Evolutionary conservation across 2,113 vertebrate species (phyloP).

Genomic region (Mobula hypostoma): DNA sequence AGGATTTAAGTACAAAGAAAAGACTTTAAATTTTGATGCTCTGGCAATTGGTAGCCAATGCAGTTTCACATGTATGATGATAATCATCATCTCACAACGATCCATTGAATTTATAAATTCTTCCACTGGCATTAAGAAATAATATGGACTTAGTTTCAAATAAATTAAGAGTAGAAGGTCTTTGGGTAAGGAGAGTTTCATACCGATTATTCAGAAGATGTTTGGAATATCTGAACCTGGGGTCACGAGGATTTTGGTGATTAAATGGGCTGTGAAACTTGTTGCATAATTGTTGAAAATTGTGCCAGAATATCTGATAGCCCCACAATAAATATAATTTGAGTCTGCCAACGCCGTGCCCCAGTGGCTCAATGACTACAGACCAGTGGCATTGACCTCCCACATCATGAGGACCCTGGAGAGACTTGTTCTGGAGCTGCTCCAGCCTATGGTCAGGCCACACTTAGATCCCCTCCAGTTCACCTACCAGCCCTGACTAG

Average conservation of each 20-base stretch:
- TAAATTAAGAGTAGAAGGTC: neutral
- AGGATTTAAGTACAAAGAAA: neutral
- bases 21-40: neutral
- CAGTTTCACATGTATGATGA: neutral
- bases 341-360: neutral
- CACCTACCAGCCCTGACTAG: no score
- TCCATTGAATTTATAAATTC: no score
- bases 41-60: neutral
- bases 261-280: neutral
- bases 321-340: neutral
- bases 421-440: no score
- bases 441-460: no score
- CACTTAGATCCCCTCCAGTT: no score
- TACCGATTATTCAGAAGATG: neutral
- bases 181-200: neutral
- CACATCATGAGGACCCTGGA: no score
- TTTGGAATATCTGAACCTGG: neutral
- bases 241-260: neutral
- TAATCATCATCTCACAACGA: no score
- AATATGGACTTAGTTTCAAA: neutral
- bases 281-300: no score
- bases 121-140: neutral
- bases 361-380: no score
- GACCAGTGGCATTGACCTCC: no score
- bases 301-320: neutral